phyloP scores from a whole-genome alignment of 2,113 vertebrate genomes.

The Coturnix japonica region DNA sequence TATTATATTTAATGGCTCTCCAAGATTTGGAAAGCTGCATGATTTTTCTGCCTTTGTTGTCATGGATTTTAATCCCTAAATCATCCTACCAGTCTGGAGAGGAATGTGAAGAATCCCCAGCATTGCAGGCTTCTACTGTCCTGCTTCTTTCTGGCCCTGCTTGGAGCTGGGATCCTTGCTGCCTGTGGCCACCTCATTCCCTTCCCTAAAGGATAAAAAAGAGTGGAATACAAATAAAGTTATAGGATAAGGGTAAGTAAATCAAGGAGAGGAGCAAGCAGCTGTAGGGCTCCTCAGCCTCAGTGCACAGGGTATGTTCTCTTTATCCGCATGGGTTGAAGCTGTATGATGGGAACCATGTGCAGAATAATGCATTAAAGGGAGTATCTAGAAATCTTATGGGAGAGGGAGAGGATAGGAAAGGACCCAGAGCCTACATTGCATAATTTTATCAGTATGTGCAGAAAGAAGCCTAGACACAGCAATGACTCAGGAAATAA shows the following conservation, averaged over 20 bases:
- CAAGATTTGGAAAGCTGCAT: background rate
- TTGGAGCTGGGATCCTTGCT: background rate
- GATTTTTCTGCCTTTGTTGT: background rate
- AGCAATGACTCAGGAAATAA: background rate
- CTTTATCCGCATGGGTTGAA: background rate
- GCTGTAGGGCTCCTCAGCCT: background rate
- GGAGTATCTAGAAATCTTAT: background rate
- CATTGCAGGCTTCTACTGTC: background rate
- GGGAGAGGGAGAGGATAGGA: background rate
- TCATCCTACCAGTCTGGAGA: background rate
- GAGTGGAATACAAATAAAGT: background rate
- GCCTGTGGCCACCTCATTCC: background rate
- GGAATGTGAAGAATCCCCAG: background rate
- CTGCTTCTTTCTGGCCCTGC: background rate
- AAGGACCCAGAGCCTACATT: background rate
- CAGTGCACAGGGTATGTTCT: background rate
- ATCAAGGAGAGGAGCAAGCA: background rate
- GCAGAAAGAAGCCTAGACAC: background rate
- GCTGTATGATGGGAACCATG: background rate
- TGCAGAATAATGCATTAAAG: background rate
- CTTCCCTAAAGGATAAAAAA: background rate
- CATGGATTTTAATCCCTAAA: conserved; percentile 7
- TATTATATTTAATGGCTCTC: background rate
- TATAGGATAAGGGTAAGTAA: background rate
- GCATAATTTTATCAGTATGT: background rate